phyloP scores from a whole-genome alignment of 2,888 invertebrate genomes.

The Aleiodes testaceus region DNA sequence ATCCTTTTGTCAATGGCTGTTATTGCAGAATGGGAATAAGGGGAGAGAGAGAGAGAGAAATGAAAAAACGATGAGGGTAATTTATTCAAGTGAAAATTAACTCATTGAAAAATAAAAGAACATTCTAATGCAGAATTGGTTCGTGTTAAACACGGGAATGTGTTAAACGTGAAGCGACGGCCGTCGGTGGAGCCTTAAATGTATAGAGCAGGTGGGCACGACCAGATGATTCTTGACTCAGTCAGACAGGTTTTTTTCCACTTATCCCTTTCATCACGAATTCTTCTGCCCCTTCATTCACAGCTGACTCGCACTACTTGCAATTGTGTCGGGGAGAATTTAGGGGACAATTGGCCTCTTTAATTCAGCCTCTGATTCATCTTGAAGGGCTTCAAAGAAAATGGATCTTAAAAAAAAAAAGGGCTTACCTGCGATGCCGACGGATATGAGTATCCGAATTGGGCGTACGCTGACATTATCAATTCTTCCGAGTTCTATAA shows the following conservation, averaged over 20 bases:
- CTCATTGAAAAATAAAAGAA: conserved; percentile 3
- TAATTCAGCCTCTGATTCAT: background rate
- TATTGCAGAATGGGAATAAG: conserved; percentile 1
- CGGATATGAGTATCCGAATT: conserved; percentile 94
- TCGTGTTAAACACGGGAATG: conserved; percentile 19
- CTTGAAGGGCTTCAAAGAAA: background rate
- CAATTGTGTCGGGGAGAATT: conserved; percentile 7
- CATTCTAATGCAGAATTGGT: conserved; percentile 5
- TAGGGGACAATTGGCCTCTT: background rate
- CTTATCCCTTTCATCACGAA: background rate
- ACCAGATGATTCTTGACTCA: background rate
- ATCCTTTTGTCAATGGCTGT: conserved; percentile 16
- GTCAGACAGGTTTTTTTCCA: conserved; percentile 25
- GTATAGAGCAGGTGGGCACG: conserved; percentile 59
- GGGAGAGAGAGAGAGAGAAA: conserved; percentile 5
- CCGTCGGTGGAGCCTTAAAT: conserved; percentile 59
- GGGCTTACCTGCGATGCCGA: conserved; percentile 90
- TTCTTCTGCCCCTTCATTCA: background rate
- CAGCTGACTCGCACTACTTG: conserved; percentile 13
- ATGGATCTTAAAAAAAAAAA: too few relatives aligned
- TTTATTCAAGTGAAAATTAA: conserved; percentile 18
- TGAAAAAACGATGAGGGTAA: conserved; percentile 47
- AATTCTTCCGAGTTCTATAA: conserved; percentile 27
- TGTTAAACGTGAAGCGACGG: conserved; percentile 58
- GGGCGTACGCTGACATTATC: conserved; percentile 87